Evolutionary conservation across 2,113 vertebrate genomes (phyloP).

Genomic region (Larimichthys crocea): DNA sequence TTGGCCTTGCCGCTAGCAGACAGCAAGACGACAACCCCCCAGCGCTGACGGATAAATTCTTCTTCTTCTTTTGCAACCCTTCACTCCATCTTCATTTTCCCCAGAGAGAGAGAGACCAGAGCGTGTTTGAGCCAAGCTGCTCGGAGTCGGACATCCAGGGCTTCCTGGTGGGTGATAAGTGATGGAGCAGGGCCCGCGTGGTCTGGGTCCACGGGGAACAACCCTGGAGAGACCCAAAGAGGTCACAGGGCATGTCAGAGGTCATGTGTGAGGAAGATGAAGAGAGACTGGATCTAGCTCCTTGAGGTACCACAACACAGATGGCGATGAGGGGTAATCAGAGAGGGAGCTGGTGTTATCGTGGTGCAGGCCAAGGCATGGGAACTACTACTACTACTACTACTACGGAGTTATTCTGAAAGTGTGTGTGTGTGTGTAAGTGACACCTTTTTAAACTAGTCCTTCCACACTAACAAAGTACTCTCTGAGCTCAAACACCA

Average conservation of each 20-base stretch:
- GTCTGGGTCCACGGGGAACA: constrained; percentile 53
- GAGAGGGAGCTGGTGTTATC: constrained; percentile 43
- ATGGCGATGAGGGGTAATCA: constrained; percentile 63
- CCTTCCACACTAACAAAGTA: constrained; percentile 45
- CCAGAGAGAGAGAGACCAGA: constrained; percentile 26
- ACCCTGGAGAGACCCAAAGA: constrained; percentile 25
- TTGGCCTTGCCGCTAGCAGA: constrained; percentile 6
- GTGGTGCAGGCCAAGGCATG: constrained; percentile 32
- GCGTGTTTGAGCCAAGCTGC: constrained; percentile 26
- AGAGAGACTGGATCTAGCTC: constrained; percentile 62
- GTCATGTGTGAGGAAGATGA: constrained; percentile 74
- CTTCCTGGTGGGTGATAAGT: constrained; percentile 79
- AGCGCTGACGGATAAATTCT: constrained; percentile 50
- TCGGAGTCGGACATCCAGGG: constrained; percentile 48
- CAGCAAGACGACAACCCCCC: constrained; percentile 17
- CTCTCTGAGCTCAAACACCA: constrained; percentile 29
- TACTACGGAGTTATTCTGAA: constrained; percentile 11
- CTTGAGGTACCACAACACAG: constrained; percentile 66
- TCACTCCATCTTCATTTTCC: constrained; percentile 48
- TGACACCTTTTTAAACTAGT: constrained; percentile 39
- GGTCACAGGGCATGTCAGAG: constrained; percentile 73
- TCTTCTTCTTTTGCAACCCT: constrained; percentile 54
- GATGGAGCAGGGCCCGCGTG: constrained; percentile 58
- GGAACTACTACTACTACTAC: constrained; percentile 31
- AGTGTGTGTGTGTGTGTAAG: constrained; percentile 15